phyloP scores from a whole-genome alignment of 2,113 vertebrate species.

The Phyllostomus discolor region DNA sequence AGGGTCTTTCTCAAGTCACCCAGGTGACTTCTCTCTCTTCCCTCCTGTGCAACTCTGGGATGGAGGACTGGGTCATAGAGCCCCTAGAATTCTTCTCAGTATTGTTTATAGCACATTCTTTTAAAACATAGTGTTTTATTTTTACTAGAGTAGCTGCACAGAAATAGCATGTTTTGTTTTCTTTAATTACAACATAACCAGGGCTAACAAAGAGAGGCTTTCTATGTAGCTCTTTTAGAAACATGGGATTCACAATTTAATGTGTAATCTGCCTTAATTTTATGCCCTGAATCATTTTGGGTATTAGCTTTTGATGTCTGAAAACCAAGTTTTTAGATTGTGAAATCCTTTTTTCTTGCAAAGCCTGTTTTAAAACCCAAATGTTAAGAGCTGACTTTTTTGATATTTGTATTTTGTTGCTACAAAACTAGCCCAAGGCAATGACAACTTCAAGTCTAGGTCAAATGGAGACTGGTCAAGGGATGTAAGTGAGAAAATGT shows the following conservation, averaged over 20 bases:
- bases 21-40: not conserved
- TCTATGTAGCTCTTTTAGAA: slow-evolving; percentile 13
- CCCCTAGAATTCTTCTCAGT: not conserved
- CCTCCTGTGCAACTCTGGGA: not conserved
- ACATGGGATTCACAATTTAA: not conserved
- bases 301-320: slow-evolving; percentile 5
- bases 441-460: not conserved
- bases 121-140: not conserved
- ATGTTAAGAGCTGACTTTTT: not conserved
- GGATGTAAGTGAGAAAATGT: not conserved
- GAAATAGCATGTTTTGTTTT: not conserved
- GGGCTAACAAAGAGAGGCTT: not conserved
- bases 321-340: not conserved
- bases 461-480: not conserved
- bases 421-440: not conserved
- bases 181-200: slow-evolving; percentile 17
- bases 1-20: not conserved
- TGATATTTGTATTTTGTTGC: not conserved
- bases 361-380: slow-evolving; percentile 27
- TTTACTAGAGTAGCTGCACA: not conserved
- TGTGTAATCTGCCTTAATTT: not conserved
- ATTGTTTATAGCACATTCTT: not conserved
- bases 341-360: not conserved
- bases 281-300: not conserved
- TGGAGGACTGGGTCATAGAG: not conserved